A percentile compares a stretch with the other conserved stretches of the same genome.
Conservation (phyloP, 1,140 invertebrate genomes). For the Notospermus geniculatus region DNA sequence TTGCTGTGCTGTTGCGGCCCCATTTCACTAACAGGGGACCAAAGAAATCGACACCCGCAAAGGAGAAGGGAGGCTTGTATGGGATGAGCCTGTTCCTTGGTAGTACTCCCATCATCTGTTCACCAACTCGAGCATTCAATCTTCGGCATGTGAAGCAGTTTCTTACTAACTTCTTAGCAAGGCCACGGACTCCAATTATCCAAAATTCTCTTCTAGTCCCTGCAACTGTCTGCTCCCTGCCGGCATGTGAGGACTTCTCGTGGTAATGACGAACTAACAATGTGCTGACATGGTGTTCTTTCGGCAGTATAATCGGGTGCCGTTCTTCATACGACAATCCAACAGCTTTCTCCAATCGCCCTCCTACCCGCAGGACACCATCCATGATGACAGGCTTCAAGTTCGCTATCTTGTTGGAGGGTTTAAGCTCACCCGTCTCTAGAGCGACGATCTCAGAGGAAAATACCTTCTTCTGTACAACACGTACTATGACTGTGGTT, state of each 20-base stretch:
- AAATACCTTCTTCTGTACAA: too few relatives aligned
- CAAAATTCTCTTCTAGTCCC: not conserved
- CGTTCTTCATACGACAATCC: not conserved
- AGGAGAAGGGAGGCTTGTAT: not conserved
- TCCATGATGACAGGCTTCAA: too few relatives aligned
- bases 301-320: conserved; percentile 6
- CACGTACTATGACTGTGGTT: too few relatives aligned
- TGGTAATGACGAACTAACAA: not conserved
- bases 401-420: too few relatives aligned
- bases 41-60: not conserved
- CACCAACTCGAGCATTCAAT: not conserved
- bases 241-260: not conserved
- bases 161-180: not conserved
- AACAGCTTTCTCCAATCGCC: not conserved
- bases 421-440: too few relatives aligned
- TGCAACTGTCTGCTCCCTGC: not conserved
- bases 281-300: not conserved
- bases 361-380: not conserved
- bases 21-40: not conserved
- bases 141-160: not conserved
- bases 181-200: not conserved
- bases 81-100: not conserved
- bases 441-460: too few relatives aligned
- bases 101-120: conserved; percentile 3
- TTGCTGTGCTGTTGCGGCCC: not conserved